A percentile compares a stretch with the other conserved stretches of the same genome.
Evolutionary conservation across 2,888 invertebrate species (phyloP).

Genomic region (Drosophila multiciliata): DNA sequence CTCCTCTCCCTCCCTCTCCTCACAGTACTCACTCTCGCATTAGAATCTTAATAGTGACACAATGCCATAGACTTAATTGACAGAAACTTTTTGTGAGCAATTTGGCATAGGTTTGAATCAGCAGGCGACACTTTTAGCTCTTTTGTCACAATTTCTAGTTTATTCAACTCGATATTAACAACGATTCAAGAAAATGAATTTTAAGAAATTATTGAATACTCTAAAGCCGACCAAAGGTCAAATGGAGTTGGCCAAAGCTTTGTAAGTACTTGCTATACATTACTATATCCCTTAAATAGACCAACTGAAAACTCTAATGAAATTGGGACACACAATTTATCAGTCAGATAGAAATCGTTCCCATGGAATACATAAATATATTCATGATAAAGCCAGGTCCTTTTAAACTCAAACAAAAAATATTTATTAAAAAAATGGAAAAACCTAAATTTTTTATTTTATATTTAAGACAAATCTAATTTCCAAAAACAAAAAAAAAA

Average conservation of each 20-base stretch:
- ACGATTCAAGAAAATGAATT: constrained; percentile 34
- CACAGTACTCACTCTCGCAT: background rate
- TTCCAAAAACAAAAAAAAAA: too few species aligned
- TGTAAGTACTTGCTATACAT: constrained; percentile 51
- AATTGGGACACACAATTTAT: background rate
- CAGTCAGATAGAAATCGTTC: background rate
- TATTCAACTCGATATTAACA: constrained; percentile 20
- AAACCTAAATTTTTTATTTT: too few species aligned
- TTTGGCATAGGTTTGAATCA: constrained; percentile 1
- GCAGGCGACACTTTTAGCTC: constrained; percentile 21
- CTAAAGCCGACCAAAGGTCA: constrained; percentile 28
- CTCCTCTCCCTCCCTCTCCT: background rate
- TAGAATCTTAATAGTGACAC: constrained; percentile 7
- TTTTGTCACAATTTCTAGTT: constrained; percentile 9
- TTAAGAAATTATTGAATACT: constrained; percentile 41
- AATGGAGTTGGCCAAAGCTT: constrained; percentile 37
- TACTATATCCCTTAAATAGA: background rate
- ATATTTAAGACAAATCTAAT: too few species aligned
- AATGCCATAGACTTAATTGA: constrained; percentile 34
- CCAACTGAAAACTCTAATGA: background rate
- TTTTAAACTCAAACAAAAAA: too few species aligned
- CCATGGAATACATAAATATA: background rate
- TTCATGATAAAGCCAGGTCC: background rate
- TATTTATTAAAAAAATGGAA: too few species aligned
- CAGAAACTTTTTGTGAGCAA: constrained; percentile 2